These are phyloP conservation scores for Rhopalosiphum nymphaeae DNA, from an alignment of 2,888 invertebrate genomes.

Conservation along the genomic window DNA sequence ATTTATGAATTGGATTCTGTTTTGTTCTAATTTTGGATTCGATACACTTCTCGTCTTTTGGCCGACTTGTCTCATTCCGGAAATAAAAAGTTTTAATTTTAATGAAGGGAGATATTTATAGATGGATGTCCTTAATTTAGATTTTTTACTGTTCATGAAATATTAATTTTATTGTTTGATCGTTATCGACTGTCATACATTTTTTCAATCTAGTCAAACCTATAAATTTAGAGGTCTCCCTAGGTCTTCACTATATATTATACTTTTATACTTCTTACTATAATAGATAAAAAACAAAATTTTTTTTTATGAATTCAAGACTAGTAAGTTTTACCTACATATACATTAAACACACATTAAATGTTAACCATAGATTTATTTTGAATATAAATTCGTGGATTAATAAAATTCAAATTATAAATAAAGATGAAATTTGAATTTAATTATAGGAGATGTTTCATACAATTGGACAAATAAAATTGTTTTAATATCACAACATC, in stretches of 20 bases:
- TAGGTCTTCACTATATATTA: too few relatives aligned
- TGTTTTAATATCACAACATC: background rate
- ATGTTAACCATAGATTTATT: background rate
- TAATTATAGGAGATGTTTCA: background rate
- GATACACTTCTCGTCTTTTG: background rate
- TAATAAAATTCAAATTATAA: background rate
- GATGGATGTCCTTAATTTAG: background rate
- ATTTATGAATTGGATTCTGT: background rate
- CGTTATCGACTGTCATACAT: background rate
- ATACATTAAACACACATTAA: background rate
- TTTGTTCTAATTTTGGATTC: background rate
- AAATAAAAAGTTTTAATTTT: background rate
- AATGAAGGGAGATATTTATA: background rate
- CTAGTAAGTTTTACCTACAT: background rate
- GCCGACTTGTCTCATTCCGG: background rate
- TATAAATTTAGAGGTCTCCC: background rate
- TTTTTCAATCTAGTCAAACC: background rate
- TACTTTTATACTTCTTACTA: background rate
- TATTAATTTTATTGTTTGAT: background rate
- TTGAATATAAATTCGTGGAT: background rate
- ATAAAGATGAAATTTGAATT: background rate
- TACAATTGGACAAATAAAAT: background rate
- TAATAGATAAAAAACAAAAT: background rate
- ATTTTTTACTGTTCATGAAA: background rate
- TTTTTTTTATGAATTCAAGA: background rate